phyloP scores from a whole-genome alignment of 1,140 invertebrate species.

The Odontomachus brunneus region DNA sequence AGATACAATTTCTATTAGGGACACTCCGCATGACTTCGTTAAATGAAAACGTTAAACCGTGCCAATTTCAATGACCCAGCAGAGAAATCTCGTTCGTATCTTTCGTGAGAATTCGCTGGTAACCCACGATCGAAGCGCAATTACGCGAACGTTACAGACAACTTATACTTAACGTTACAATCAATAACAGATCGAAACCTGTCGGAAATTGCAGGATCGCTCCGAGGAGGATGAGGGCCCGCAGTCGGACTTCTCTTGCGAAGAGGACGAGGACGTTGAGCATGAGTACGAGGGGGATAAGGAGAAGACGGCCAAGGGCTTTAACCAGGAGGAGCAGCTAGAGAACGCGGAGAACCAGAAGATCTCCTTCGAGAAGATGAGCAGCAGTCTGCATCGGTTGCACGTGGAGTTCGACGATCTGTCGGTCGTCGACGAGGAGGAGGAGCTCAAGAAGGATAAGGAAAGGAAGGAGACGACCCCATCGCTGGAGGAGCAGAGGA shows the following conservation, averaged over 20 bases:
- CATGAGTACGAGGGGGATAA: slow-evolving; percentile 76
- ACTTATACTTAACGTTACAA: too few relatives aligned
- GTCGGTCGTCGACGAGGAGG: slow-evolving; percentile 91
- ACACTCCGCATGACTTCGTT: too few relatives aligned
- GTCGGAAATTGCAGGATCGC: slow-evolving; percentile 82
- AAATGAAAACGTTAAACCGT: too few relatives aligned
- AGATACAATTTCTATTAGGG: too few relatives aligned
- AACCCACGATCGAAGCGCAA: too few relatives aligned
- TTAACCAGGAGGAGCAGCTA: slow-evolving; percentile 76
- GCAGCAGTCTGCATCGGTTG: slow-evolving; percentile 77
- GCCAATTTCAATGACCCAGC: too few relatives aligned
- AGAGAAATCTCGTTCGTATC: too few relatives aligned
- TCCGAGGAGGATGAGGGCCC: slow-evolving; percentile 78
- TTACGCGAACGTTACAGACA: too few relatives aligned
- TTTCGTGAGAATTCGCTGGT: too few relatives aligned
- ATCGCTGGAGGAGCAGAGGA: slow-evolving; percentile 30
- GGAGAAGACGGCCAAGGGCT: slow-evolving; percentile 70
- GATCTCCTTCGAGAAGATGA: slow-evolving; percentile 79
- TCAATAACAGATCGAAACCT: neutral
- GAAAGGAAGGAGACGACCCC: slow-evolving; percentile 66
- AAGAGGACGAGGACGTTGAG: slow-evolving; percentile 77
- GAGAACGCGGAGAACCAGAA: slow-evolving; percentile 82
- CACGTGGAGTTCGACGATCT: slow-evolving; percentile 90
- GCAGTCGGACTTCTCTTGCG: slow-evolving; percentile 77
- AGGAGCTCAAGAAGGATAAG: slow-evolving; percentile 80